These are phyloP conservation scores for Donacobius atricapilla DNA, from an alignment of 2,113 vertebrate genomes.

Conservation along the genomic window DNA sequence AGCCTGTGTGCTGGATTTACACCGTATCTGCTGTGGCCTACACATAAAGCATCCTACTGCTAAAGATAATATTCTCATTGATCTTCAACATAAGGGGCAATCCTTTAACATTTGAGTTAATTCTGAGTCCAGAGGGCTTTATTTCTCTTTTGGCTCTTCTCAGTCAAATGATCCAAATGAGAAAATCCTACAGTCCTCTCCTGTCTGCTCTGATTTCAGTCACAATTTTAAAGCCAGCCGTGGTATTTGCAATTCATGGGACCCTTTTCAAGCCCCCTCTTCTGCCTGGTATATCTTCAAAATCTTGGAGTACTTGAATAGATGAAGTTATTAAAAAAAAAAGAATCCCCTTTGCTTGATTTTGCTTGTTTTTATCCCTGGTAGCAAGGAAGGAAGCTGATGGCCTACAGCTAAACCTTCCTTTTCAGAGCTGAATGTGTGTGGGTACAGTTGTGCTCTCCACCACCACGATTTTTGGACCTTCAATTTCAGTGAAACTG, in stretches of 20 bases:
- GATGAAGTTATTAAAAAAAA: background rate
- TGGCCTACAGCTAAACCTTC: background rate
- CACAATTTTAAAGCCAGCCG: fast-evolving
- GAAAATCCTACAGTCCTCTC: background rate
- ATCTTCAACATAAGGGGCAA: background rate
- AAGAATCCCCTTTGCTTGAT: background rate
- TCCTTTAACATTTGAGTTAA: background rate
- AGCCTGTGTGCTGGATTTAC: background rate
- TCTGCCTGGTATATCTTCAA: background rate
- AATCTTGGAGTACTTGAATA: background rate
- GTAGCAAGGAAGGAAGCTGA: background rate
- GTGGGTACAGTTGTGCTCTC: background rate
- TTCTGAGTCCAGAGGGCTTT: background rate
- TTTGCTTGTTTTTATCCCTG: background rate
- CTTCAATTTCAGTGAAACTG: background rate
- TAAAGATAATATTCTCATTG: background rate
- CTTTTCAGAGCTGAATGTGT: background rate
- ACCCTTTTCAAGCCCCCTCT: background rate
- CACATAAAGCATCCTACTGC: background rate
- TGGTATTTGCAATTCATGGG: background rate
- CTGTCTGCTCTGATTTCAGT: background rate
- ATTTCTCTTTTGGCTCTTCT: background rate
- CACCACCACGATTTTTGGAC: background rate
- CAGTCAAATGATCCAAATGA: background rate
- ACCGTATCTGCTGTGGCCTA: background rate